Percentiles rank a stretch among this genome's conserved stretches.
These are phyloP conservation scores for Macrocentrus cingulum DNA, from an alignment of 1,140 invertebrate genomes.

Conservation along the genomic window DNA sequence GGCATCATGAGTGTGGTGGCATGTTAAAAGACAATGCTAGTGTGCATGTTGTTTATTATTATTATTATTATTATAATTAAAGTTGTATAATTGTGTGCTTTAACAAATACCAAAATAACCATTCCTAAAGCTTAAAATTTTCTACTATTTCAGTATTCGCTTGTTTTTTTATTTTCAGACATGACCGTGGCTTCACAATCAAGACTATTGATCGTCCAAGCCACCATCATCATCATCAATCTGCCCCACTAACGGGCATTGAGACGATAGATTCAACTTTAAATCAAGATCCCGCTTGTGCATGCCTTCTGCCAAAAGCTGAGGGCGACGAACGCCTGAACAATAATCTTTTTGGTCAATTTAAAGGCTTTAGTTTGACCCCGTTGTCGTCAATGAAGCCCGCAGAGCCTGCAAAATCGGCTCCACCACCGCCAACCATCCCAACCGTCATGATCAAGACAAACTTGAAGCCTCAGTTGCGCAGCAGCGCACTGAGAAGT, in stretches of 20 bases:
- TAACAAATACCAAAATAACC: background rate
- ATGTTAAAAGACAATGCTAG: background rate
- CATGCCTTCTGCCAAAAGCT: conserved; percentile 60
- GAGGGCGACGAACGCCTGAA: conserved; percentile 57
- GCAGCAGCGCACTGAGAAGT: conserved; percentile 35
- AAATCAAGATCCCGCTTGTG: conserved; percentile 53
- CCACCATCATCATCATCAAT: conserved; percentile 23
- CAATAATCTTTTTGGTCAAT: conserved; percentile 76
- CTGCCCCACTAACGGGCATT: conserved; percentile 43
- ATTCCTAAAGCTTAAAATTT: conserved; percentile 1
- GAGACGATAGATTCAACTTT: conserved; percentile 54
- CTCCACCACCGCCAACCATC: conserved; percentile 57
- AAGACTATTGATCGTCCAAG: conserved; percentile 53
- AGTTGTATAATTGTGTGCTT: background rate
- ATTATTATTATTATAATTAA: too few relatives aligned
- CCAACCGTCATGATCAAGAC: conserved; percentile 53
- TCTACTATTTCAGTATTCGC: conserved; percentile 23
- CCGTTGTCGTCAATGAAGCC: conserved; percentile 58
- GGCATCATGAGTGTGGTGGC: conserved; percentile 6
- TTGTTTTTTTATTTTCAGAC: conserved; percentile 47
- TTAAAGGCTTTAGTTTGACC: conserved; percentile 79
- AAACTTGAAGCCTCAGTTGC: conserved; percentile 38
- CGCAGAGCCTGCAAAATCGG: conserved; percentile 41
- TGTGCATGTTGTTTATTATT: too few relatives aligned
- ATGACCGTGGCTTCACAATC: conserved; percentile 41